Evolutionary conservation across 2,113 vertebrate genomes (phyloP), one percentile per base, ranked within the genome.

Genomic region (Lonchura striata): DNA sequence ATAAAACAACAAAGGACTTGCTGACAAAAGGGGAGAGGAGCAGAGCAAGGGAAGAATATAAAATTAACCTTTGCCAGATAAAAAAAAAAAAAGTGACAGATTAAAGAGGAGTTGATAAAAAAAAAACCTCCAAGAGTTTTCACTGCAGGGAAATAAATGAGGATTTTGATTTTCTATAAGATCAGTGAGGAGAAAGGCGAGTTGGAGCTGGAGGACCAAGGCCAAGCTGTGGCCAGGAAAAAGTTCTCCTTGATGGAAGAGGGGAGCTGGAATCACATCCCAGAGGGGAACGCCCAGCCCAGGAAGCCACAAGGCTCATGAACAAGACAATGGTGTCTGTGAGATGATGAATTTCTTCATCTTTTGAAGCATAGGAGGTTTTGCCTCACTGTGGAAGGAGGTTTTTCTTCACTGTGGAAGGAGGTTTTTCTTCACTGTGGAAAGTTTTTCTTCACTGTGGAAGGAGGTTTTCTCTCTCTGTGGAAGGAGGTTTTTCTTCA

Each of bases 241-340:
- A 8, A 49, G 24, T 22, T 42, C n/a, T 33, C 11, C 59, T 35
- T 0, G 7, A 5, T 4, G 44, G 42, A 6, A 6, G 24, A 4
- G 2, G 8, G 14, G 52, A 81, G 60, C 56, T 4, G 6, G 66
- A 25, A 79, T 49, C 28, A 0, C 63, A 54, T 30, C 16, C 23
- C 69, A 7, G 21, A 23, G 33, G 27, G 41, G 8, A 47, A 14
- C 5, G 1, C 3, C 53, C 80, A 37, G 31, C 59, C 80, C 68
- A 33, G 25, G 59, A 12, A 35, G 31, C 2, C 1, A 27, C 19
- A 3, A 13, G 28, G 35, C 2, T 31, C 41, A 16, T 7, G 17
- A 28, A 4, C 4, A 25, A 15, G 14, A 59, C 8, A 8, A 0
- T 0, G 4, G 17, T 5, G 28, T 3, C 81, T 25, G n/a, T 0